Evolutionary conservation across 2,797 vertebrate species (phyloP).

Genomic region (Thalassophryne amazonica): DNA sequence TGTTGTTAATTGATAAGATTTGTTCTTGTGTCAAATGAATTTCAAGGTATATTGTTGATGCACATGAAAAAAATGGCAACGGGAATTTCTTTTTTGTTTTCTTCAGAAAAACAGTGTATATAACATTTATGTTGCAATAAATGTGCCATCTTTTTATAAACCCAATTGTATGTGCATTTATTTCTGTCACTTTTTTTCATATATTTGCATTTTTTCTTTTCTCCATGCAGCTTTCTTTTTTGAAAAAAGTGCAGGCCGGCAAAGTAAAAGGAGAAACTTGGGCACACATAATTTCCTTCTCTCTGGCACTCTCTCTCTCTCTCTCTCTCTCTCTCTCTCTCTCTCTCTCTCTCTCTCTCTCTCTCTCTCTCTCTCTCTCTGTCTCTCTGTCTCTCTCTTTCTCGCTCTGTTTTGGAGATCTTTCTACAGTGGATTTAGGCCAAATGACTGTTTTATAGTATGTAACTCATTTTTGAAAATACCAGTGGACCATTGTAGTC

Average conservation of each 20-base stretch:
- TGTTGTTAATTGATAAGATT: slow-evolving; percentile 90
- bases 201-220: slow-evolving; percentile 37
- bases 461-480: slow-evolving; percentile 59
- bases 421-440: slow-evolving; percentile 73
- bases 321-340: slow-evolving; percentile 4
- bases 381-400: neutral
- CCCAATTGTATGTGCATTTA: slow-evolving; percentile 75
- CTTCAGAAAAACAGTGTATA: slow-evolving; percentile 96
- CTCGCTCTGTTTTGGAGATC: slow-evolving; percentile 31
- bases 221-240: slow-evolving; percentile 30
- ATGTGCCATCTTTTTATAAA: slow-evolving; percentile 99
- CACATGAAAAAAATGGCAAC: slow-evolving; percentile 88
- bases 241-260: slow-evolving; percentile 13
- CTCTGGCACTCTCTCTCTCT: slow-evolving; percentile 3
- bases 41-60: slow-evolving; percentile 92
- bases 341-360: neutral
- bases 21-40: slow-evolving; percentile 90
- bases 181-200: slow-evolving; percentile 58
- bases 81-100: slow-evolving; percentile 93
- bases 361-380: no score
- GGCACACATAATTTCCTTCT: slow-evolving; percentile 11
- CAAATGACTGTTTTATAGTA: slow-evolving; percentile 70
- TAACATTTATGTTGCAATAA: slow-evolving; percentile 99
- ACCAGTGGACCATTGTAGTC: slow-evolving; percentile 75
- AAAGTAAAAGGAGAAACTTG: slow-evolving; percentile 9